Conservation (phyloP, 1,140 invertebrate genomes). For the Tetramorium parvispinum region DNA sequence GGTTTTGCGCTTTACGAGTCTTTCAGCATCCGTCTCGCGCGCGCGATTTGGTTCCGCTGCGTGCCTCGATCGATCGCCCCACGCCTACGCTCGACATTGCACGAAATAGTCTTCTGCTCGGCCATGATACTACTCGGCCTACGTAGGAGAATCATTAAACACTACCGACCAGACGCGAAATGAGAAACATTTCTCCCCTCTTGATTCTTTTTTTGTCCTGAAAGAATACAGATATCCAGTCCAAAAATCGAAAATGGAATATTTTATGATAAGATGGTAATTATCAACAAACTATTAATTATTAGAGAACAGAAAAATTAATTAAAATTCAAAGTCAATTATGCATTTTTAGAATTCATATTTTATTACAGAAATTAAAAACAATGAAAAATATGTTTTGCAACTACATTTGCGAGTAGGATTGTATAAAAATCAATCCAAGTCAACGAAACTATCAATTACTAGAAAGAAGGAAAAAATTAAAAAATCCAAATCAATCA, state of each 20-base stretch:
- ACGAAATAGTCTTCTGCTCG: slow-evolving; percentile 29
- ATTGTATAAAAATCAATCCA: too few species aligned
- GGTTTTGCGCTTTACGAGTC: slow-evolving; percentile 64
- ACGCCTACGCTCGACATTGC: slow-evolving; percentile 21
- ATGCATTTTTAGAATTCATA: too few species aligned
- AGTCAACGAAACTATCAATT: too few species aligned
- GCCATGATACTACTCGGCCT: background rate
- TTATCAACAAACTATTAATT: background rate
- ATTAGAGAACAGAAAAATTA: too few species aligned
- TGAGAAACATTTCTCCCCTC: background rate
- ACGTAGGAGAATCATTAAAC: slow-evolving; percentile 9
- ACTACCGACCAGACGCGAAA: background rate
- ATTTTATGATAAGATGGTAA: background rate
- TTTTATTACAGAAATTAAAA: too few species aligned
- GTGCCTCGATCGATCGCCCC: slow-evolving; percentile 50
- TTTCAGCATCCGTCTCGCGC: slow-evolving; percentile 47
- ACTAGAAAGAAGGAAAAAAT: too few species aligned
- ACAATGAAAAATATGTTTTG: too few species aligned
- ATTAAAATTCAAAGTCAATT: too few species aligned
- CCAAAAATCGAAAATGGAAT: background rate
- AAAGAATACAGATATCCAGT: too few species aligned
- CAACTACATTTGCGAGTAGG: too few species aligned
- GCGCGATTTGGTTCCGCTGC: slow-evolving; percentile 23
- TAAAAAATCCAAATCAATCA: background rate
- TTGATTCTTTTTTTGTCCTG: background rate